Conservation (phyloP, 1,140 invertebrate species). For the Heliothis subflexa region DNA sequence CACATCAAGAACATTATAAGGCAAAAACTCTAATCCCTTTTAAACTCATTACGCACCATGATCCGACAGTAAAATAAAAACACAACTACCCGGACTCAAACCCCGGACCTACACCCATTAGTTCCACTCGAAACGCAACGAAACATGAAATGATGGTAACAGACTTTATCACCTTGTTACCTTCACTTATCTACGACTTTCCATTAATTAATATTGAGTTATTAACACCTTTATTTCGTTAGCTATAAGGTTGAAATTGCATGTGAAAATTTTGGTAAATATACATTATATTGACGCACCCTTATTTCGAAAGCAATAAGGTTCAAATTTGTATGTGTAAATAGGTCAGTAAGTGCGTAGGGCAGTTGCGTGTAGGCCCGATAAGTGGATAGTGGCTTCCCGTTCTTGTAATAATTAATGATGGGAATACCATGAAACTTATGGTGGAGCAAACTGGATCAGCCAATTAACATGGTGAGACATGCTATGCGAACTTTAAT, state of each 20-base stretch:
- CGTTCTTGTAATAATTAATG: slow-evolving; percentile 1
- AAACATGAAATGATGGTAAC: slow-evolving; percentile 8
- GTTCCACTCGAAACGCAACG: slow-evolving; percentile 1
- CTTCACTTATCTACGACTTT: slow-evolving; percentile 30
- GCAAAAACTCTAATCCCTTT: not conserved
- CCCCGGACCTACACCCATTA: slow-evolving; percentile 19
- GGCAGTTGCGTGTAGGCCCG: slow-evolving; percentile 1
- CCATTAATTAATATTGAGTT: slow-evolving; percentile 15
- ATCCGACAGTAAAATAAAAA: slow-evolving; percentile 13
- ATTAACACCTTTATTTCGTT: not conserved
- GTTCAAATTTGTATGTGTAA: not conserved
- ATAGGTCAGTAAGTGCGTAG: not conserved
- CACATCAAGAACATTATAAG: not conserved
- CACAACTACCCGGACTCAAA: not conserved
- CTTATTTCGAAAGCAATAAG: not conserved
- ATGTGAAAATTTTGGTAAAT: not conserved
- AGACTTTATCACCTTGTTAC: slow-evolving; percentile 32
- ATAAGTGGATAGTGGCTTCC: slow-evolving; percentile 19
- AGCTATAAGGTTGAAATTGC: slow-evolving; percentile 15
- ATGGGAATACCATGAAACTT: not conserved
- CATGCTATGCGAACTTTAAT: too few species aligned
- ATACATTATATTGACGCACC: not conserved
- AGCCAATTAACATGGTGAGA: not conserved
- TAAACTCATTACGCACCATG: slow-evolving; percentile 6
- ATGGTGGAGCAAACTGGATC: not conserved